Evolutionary conservation across 1,140 invertebrate genomes (phyloP).

Genomic region (Caenorhabditis tropicalis): DNA sequence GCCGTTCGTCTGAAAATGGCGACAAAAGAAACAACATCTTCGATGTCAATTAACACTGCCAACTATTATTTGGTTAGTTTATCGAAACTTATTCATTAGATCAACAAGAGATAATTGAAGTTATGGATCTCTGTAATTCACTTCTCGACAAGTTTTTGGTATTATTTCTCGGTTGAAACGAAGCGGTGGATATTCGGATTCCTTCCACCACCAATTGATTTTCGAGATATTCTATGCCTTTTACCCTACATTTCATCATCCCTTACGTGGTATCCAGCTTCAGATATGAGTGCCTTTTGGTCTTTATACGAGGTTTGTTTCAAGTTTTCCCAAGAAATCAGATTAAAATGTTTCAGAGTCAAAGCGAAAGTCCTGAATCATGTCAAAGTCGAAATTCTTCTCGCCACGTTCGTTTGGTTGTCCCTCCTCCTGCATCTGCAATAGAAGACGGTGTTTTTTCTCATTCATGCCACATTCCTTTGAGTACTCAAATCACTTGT

Average conservation of each 20-base stretch:
- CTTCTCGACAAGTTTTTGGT: conserved; percentile 1
- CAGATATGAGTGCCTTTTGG: background rate
- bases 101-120: background rate
- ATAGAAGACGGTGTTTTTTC: background rate
- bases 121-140: background rate
- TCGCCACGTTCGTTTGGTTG: background rate
- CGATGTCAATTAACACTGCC: background rate
- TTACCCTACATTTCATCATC: background rate
- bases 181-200: conserved; percentile 21
- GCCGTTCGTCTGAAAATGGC: background rate
- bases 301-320: background rate
- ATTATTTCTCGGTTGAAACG: conserved; percentile 5
- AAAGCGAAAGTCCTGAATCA: background rate
- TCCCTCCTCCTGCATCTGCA: background rate
- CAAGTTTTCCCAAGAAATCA: background rate
- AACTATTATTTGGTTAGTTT: conserved; percentile 22
- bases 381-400: background rate
- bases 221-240: background rate
- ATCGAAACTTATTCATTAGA: background rate
- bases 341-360: background rate
- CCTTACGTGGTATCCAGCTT: conserved; percentile 20
- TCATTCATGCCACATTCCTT: background rate
- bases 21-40: background rate
- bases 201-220: background rate
- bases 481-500: background rate